These are phyloP conservation scores for Caloenas nicobarica DNA, from an alignment of 2,113 vertebrate species.

Conservation along the genomic window DNA sequence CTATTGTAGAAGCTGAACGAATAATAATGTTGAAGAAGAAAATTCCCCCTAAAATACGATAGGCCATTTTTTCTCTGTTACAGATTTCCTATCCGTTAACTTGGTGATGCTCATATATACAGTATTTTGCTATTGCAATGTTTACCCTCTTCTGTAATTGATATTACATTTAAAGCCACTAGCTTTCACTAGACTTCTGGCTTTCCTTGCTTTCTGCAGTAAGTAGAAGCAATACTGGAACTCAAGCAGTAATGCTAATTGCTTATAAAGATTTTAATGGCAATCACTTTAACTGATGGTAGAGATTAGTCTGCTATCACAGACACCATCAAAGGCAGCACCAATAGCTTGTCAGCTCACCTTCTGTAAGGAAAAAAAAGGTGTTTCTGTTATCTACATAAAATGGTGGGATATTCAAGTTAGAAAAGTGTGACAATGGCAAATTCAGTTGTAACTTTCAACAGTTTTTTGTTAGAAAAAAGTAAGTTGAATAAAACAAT, in stretches of 20 bases:
- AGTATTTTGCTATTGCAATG: not conserved
- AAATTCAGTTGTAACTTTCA: not conserved
- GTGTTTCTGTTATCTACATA: not conserved
- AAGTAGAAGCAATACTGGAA: not conserved
- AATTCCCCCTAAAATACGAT: not conserved
- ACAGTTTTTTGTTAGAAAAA: not conserved
- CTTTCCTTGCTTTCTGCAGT: not conserved
- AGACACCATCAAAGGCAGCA: constrained; percentile 10
- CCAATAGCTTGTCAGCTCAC: constrained; percentile 15
- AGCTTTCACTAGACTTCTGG: not conserved
- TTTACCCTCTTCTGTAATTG: constrained; percentile 19
- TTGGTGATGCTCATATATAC: not conserved
- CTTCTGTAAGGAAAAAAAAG: not conserved
- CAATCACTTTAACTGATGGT: constrained; percentile 56
- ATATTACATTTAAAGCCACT: constrained; percentile 19
- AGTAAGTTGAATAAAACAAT: not conserved
- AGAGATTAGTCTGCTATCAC: constrained; percentile 39
- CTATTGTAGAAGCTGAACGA: not conserved
- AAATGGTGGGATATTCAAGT: not conserved
- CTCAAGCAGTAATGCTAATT: constrained; percentile 49
- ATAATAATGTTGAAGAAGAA: not conserved
- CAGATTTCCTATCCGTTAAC: not conserved
- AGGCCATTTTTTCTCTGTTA: not conserved
- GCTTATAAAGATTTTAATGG: constrained; percentile 65
- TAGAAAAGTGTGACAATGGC: not conserved